phyloP scores from a whole-genome alignment of 2,888 invertebrate genomes.

The Drosophila sordidula region DNA sequence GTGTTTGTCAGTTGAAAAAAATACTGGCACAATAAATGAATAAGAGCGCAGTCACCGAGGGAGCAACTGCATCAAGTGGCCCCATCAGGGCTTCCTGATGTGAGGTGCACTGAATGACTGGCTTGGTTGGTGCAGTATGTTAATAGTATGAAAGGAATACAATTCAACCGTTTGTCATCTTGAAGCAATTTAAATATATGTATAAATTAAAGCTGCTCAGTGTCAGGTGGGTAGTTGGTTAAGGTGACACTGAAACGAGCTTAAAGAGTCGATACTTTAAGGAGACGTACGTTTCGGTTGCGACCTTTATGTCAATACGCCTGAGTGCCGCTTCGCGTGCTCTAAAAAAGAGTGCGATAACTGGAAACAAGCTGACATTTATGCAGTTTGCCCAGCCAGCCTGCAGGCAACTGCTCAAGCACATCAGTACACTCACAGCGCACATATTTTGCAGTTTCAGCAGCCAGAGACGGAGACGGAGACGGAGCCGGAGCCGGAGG shows the following conservation, averaged over 20 bases:
- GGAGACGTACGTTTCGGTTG: constrained; percentile 35
- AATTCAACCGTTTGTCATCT: neutral
- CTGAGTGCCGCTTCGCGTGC: constrained; percentile 57
- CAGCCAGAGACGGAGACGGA: constrained; percentile 22
- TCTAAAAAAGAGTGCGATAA: constrained; percentile 74
- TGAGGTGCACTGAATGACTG: constrained; percentile 11
- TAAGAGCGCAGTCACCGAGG: constrained; percentile 34
- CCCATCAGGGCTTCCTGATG: constrained; percentile 35
- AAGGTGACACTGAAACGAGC: constrained; percentile 61
- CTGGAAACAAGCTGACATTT: constrained; percentile 82
- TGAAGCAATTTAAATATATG: constrained; percentile 36
- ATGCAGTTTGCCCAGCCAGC: constrained; percentile 79
- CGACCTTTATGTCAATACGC: constrained; percentile 62
- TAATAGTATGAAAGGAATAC: neutral
- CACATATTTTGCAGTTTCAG: constrained; percentile 78
- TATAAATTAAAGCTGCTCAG: constrained; percentile 2
- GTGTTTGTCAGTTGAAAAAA: constrained; percentile 22
- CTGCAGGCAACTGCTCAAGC: constrained; percentile 75
- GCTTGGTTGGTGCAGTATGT: constrained; percentile 18
- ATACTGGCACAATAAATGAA: constrained; percentile 57
- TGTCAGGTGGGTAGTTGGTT: constrained; percentile 26
- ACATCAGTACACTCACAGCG: constrained; percentile 65
- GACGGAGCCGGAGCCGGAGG: neutral
- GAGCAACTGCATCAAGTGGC: constrained; percentile 46
- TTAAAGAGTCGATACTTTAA: constrained; percentile 43